Conservation (phyloP, 2,888 invertebrate genomes). For the Sphecodes monilicornis region DNA sequence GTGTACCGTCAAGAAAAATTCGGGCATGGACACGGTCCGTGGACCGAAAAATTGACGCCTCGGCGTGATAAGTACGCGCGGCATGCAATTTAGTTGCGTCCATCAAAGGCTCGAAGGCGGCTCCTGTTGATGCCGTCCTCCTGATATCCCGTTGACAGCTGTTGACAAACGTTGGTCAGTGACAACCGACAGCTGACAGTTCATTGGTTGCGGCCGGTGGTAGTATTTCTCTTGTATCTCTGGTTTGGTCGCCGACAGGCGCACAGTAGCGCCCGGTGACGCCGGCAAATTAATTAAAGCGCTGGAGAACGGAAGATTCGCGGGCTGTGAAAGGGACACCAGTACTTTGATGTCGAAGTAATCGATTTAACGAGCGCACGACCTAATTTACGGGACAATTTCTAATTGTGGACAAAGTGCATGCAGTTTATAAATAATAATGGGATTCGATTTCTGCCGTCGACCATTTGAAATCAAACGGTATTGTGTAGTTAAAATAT, state of each 20-base stretch:
- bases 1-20: neutral
- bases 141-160: constrained; percentile 35
- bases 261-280: neutral
- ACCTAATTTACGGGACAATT: neutral
- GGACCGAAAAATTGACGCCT: constrained; percentile 11
- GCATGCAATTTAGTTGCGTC: constrained; percentile 11
- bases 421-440: neutral
- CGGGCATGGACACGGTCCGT: neutral
- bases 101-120: constrained; percentile 22
- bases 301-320: neutral
- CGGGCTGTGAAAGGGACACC: neutral
- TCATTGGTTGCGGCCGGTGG: constrained; percentile 30
- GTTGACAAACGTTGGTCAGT: constrained; percentile 43
- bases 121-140: constrained; percentile 5
- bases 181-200: constrained; percentile 51
- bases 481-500: neutral
- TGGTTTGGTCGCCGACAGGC: neutral
- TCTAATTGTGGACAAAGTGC: neutral
- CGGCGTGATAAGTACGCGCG: neutral
- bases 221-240: constrained; percentile 26
- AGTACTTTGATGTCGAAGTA: constrained; percentile 15
- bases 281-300: constrained; percentile 34
- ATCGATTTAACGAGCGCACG: neutral
- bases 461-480: neutral
- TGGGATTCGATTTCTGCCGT: neutral